These are phyloP conservation scores for Pegea sp. DNA, from an alignment of 23 tunicate genomes.

Conservation along the genomic window DNA sequence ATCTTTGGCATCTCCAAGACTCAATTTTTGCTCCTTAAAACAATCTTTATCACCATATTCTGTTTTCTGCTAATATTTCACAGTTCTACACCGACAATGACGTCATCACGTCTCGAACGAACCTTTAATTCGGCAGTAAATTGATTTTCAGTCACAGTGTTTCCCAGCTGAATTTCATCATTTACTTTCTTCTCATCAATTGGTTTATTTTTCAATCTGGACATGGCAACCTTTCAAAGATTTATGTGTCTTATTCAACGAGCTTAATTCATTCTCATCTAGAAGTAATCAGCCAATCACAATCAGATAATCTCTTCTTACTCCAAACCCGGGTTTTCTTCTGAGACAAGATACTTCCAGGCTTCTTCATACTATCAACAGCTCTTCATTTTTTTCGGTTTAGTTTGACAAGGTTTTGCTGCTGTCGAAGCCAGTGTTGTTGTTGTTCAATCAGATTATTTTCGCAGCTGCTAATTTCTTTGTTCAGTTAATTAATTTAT, in stretches of 20 bases:
- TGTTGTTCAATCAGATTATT: constrained; percentile 49
- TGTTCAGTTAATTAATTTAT: constrained; percentile 65
- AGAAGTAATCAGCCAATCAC: too few species aligned
- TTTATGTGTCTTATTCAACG: not conserved
- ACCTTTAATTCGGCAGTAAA: constrained; percentile 78
- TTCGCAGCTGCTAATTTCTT: constrained; percentile 37
- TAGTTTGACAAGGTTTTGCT: constrained; percentile 76
- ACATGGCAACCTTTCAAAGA: constrained; percentile 35
- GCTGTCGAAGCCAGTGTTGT: constrained; percentile 84
- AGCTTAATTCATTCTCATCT: not conserved
- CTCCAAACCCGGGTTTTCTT: constrained; percentile 77
- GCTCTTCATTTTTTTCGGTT: constrained; percentile 55
- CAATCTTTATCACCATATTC: not conserved
- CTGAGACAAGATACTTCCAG: constrained; percentile 55
- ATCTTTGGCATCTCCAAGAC: constrained; percentile 25
- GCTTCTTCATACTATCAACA: constrained; percentile 60
- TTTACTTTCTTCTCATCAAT: constrained; percentile 40
- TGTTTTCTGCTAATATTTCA: too few species aligned
- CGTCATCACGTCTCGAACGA: not conserved
- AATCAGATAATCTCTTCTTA: too few species aligned
- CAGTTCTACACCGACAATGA: not conserved
- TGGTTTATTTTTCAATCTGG: constrained; percentile 28
- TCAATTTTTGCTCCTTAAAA: constrained; percentile 60
- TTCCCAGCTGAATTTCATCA: constrained; percentile 63
- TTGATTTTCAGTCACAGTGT: constrained; percentile 68